These are phyloP conservation scores for Resseliella maxima DNA, from an alignment of 2,888 invertebrate genomes.

Conservation along the genomic window DNA sequence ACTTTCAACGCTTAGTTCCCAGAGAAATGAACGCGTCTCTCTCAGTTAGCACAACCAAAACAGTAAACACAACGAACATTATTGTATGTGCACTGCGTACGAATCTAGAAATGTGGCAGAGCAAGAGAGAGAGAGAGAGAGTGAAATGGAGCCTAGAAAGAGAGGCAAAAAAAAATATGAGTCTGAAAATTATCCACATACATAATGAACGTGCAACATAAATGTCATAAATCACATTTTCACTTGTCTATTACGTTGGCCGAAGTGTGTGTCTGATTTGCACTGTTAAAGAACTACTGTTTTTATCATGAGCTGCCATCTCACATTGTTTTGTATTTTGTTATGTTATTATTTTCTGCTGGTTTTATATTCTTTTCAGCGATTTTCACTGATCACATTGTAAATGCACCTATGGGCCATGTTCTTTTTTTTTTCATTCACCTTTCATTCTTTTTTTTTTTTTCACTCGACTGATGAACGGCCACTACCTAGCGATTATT, in stretches of 20 bases:
- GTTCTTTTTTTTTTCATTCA: background rate
- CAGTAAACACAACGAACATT: too few relatives aligned
- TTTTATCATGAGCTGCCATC: slow-evolving; percentile 26
- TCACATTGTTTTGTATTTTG: slow-evolving; percentile 15
- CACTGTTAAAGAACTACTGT: background rate
- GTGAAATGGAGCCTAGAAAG: too few relatives aligned
- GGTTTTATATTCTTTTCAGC: background rate
- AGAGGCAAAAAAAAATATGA: slow-evolving; percentile 4
- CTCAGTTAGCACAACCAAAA: too few relatives aligned
- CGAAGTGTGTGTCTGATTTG: background rate
- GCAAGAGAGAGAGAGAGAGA: too few relatives aligned
- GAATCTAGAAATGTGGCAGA: background rate
- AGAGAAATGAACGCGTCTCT: too few relatives aligned
- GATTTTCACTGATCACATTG: background rate
- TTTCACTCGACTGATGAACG: too few relatives aligned
- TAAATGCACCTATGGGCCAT: background rate
- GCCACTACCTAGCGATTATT: background rate
- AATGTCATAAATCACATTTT: slow-evolving; percentile 44
- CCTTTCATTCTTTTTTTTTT: background rate
- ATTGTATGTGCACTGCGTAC: background rate
- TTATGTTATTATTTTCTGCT: background rate
- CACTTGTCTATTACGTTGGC: slow-evolving; percentile 38
- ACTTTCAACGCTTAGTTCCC: too few relatives aligned
- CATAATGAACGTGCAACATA: slow-evolving; percentile 48
- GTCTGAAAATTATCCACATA: slow-evolving; percentile 45